A percentile compares a stretch with the other conserved stretches of the same genome.
phyloP scores from a whole-genome alignment of 1,140 invertebrate genomes.

The Pogonomyrmex barbatus region DNA sequence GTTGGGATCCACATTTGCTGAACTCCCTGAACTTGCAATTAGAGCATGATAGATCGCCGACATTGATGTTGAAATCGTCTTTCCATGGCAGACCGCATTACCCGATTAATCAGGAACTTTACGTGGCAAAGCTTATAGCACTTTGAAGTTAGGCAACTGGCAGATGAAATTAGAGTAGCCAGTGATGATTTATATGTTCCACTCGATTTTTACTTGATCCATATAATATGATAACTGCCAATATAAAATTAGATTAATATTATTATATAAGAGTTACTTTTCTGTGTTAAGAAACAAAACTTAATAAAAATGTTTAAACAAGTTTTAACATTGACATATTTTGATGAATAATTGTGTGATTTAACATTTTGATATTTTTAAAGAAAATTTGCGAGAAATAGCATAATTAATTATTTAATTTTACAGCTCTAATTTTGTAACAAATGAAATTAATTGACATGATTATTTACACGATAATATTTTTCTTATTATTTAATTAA shows the following conservation, averaged over 20 bases:
- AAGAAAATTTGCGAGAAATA: too few relatives aligned
- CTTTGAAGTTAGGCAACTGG: conserved; percentile 39
- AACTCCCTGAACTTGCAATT: conserved; percentile 18
- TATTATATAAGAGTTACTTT: not conserved
- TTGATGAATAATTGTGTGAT: too few relatives aligned
- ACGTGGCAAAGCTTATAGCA: conserved; percentile 43
- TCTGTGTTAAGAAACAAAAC: not conserved
- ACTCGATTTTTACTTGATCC: not conserved
- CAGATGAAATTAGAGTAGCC: conserved; percentile 16
- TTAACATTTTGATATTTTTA: too few relatives aligned
- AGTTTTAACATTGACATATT: too few relatives aligned
- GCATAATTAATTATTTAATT: too few relatives aligned
- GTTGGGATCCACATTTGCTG: conserved; percentile 4
- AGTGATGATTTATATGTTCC: not conserved
- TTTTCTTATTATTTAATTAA: not conserved
- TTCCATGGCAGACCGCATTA: conserved; percentile 40
- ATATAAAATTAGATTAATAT: not conserved
- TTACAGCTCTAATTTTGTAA: not conserved
- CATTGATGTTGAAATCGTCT: conserved; percentile 21
- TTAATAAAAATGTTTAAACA: too few relatives aligned
- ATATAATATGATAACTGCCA: not conserved
- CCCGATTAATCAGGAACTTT: conserved; percentile 68
- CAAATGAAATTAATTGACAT: not conserved
- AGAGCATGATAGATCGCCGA: conserved; percentile 11
- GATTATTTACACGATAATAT: not conserved